These are phyloP conservation scores for Rhodeus uyekii DNA, from an alignment of 2,797 vertebrate species.

Conservation along the genomic window DNA sequence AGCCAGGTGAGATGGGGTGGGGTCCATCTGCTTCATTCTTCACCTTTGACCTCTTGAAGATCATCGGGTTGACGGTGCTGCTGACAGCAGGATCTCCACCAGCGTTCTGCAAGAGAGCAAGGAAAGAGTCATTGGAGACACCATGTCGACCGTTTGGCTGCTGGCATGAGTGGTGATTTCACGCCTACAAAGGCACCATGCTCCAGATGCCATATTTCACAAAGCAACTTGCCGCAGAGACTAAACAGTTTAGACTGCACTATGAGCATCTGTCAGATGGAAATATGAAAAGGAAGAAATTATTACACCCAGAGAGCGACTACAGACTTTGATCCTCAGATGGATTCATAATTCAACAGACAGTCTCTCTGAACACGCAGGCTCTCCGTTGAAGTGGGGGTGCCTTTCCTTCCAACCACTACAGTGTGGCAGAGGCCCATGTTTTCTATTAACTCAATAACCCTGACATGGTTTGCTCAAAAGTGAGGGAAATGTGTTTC, in stretches of 20 bases:
- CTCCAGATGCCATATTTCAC: slow-evolving; percentile 65
- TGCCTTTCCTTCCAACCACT: slow-evolving; percentile 64
- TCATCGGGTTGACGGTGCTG: slow-evolving; percentile 86
- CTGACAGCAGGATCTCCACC: slow-evolving; percentile 84
- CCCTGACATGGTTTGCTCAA: slow-evolving; percentile 62
- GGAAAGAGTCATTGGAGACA: slow-evolving; percentile 36
- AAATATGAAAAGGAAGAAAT: slow-evolving; percentile 74
- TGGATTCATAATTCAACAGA: slow-evolving; percentile 61
- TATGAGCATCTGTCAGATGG: slow-evolving; percentile 66
- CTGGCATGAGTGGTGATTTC: slow-evolving; percentile 44
- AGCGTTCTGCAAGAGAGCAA: slow-evolving; percentile 66
- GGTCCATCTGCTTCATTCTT: slow-evolving; percentile 83
- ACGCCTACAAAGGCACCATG: slow-evolving; percentile 57
- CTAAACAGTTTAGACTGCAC: slow-evolving; percentile 79
- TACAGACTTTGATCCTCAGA: slow-evolving; percentile 67
- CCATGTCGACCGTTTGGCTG: slow-evolving; percentile 49
- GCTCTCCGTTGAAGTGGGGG: slow-evolving; percentile 36
- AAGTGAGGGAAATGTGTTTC: slow-evolving; percentile 71
- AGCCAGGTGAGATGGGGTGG: slow-evolving; percentile 81
- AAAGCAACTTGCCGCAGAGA: slow-evolving; percentile 68
- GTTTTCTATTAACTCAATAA: slow-evolving; percentile 66
- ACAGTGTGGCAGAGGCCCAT: slow-evolving; percentile 55
- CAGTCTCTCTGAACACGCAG: slow-evolving; percentile 58
- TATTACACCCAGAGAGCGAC: slow-evolving; percentile 58
- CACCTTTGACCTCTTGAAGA: slow-evolving; percentile 87